Evolutionary conservation across 92 coral and sea anemone species (phyloP).

Genomic region (Epizoanthus rinbou): DNA sequence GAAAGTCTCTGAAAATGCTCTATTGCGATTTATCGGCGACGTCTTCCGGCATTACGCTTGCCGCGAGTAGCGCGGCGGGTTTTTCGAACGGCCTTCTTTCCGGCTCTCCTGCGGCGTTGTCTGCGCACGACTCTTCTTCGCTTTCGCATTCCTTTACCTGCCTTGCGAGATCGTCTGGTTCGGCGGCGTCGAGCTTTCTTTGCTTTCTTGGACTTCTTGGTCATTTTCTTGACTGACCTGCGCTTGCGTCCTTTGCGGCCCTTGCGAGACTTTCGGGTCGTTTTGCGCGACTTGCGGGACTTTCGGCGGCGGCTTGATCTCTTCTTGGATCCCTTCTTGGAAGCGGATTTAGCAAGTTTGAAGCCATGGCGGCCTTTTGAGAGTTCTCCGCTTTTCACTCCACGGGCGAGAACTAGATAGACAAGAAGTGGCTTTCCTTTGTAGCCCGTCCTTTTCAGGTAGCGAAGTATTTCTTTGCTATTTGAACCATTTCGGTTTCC

Average conservation of each 20-base stretch:
- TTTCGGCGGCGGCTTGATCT: slow-evolving; percentile 26
- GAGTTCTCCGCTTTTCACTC: slow-evolving; percentile 41
- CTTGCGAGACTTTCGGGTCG: slow-evolving; percentile 33
- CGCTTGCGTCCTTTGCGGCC: slow-evolving; percentile 38
- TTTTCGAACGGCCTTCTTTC: slow-evolving; percentile 19
- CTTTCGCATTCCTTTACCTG: slow-evolving; percentile 6
- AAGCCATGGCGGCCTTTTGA: slow-evolving; percentile 36
- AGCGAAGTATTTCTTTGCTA: slow-evolving; percentile 40
- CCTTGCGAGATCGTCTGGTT: slow-evolving; percentile 18
- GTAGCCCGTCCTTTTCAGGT: slow-evolving; percentile 12
- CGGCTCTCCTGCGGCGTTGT: slow-evolving; percentile 22
- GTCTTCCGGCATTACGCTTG: slow-evolving; percentile 32
- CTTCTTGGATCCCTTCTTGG: slow-evolving; percentile 24
- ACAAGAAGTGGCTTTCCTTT: slow-evolving; percentile 27
- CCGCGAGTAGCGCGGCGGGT: slow-evolving; percentile 27
- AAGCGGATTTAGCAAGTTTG: slow-evolving; percentile 23
- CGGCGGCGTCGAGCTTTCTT: slow-evolving; percentile 28
- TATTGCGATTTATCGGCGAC: slow-evolving; percentile 21
- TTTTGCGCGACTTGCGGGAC: slow-evolving; percentile 34
- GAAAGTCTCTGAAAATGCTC: background rate
- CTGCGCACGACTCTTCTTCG: slow-evolving; percentile 36
- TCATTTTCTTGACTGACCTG: slow-evolving; percentile 21
- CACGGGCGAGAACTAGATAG: slow-evolving; percentile 43
- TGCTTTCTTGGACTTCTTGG: slow-evolving; percentile 31
- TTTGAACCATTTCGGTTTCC: slow-evolving; percentile 39